Conservation (phyloP, 2,888 invertebrate species). For the Lydus trimaculatus region DNA sequence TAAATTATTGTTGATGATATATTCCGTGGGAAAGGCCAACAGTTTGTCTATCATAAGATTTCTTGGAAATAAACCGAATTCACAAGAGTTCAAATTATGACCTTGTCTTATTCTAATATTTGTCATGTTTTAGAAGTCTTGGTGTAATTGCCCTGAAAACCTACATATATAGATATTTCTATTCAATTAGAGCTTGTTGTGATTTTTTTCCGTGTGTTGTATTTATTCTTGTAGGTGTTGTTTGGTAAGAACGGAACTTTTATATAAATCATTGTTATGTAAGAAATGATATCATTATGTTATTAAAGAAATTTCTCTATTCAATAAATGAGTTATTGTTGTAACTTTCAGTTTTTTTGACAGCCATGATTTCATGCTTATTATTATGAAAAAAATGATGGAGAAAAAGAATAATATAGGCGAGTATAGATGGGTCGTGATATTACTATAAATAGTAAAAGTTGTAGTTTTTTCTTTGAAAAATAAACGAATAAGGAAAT, state of each 20-base stretch:
- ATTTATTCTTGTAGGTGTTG: constrained; percentile 2
- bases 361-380: background rate
- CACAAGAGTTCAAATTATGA: constrained; percentile 35
- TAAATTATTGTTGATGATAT: constrained; percentile 6
- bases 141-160: background rate
- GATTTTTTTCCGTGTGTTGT: background rate
- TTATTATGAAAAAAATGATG: background rate
- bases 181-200: background rate
- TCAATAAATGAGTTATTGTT: background rate
- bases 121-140: background rate
- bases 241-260: background rate
- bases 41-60: background rate
- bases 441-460: background rate
- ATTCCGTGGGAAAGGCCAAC: constrained; percentile 12
- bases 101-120: constrained; percentile 35
- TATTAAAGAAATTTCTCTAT: background rate
- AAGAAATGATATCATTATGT: background rate
- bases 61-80: constrained; percentile 15
- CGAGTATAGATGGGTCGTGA: background rate
- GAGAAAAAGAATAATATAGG: background rate
- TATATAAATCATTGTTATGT: background rate
- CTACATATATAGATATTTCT: background rate
- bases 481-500: background rate
- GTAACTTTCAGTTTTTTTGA: background rate
- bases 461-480: no score